Conservation (phyloP, 2,888 invertebrate genomes). For the Lithophane socia region DNA sequence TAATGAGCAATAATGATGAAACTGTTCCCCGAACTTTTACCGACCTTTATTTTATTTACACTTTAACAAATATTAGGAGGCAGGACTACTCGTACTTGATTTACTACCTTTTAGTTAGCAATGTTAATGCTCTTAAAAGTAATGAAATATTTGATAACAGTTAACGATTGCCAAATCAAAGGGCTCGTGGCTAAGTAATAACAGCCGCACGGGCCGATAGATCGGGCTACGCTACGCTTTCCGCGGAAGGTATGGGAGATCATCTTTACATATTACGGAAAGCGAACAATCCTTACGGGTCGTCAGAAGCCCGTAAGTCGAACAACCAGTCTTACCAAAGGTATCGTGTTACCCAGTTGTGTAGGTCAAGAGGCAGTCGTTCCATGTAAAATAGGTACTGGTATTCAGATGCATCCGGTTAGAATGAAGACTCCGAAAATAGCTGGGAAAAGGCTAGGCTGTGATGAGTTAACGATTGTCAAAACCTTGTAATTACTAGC, state of each 20-base stretch:
- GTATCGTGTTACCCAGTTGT: background rate
- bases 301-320: background rate
- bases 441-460: background rate
- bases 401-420: background rate
- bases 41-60: slow-evolving; percentile 71
- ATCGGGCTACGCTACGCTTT: background rate
- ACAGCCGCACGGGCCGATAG: too few species aligned
- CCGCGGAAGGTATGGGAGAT: too few species aligned
- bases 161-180: background rate
- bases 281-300: background rate
- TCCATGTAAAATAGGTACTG: background rate
- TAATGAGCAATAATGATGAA: slow-evolving; percentile 88
- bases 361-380: background rate
- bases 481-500: background rate
- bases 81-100: slow-evolving; percentile 40
- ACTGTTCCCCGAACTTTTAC: slow-evolving; percentile 71
- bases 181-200: background rate
- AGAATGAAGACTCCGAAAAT: background rate
- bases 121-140: background rate
- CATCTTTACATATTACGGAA: background rate
- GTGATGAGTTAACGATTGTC: background rate
- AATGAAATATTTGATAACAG: background rate
- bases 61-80: slow-evolving; percentile 65
- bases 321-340: background rate
- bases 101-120: slow-evolving; percentile 18